Evolutionary conservation across 2,797 vertebrate genomes (phyloP).

Genomic region (Aplochiton taeniatus): DNA sequence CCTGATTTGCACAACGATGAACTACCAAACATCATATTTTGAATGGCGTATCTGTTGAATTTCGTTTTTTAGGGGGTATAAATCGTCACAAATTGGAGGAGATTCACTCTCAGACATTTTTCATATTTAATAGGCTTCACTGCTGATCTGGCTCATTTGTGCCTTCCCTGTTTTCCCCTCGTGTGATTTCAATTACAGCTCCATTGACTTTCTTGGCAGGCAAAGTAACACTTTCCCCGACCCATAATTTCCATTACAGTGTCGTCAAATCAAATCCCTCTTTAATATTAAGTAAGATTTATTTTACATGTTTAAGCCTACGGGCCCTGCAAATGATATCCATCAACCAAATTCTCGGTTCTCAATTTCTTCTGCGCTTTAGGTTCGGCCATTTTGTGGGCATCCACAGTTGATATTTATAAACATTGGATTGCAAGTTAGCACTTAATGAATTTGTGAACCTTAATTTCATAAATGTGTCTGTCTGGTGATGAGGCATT

Average conservation of each 20-base stretch:
- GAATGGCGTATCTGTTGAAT: no score
- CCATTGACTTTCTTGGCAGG: conserved; percentile 43
- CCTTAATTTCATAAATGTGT: conserved; percentile 28
- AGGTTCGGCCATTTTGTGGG: background rate
- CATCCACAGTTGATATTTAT: conserved; percentile 37
- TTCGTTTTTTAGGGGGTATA: no score
- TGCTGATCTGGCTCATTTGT: conserved; percentile 56
- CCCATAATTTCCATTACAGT: conserved; percentile 20
- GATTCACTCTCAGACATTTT: background rate
- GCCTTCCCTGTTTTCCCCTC: conserved; percentile 53
- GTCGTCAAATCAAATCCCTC: conserved; percentile 40
- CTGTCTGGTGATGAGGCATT: conserved; percentile 16
- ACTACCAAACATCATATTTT: no score
- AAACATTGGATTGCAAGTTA: conserved; percentile 12
- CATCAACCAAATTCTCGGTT: conserved; percentile 31
- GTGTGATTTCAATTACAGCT: conserved; percentile 52
- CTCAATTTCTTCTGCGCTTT: conserved; percentile 22
- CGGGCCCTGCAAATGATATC: conserved; percentile 30
- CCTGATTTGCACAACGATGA: no score
- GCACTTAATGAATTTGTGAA: conserved; percentile 32
- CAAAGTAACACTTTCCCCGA: conserved; percentile 42
- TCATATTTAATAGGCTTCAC: conserved; percentile 17
- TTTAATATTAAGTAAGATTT: conserved; percentile 51
- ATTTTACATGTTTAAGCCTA: conserved; percentile 36
- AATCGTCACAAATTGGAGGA: no score